Percentiles rank a stretch among this genome's conserved stretches.
phyloP scores from a whole-genome alignment of 2,888 invertebrate species.

The Oligia strigilis region DNA sequence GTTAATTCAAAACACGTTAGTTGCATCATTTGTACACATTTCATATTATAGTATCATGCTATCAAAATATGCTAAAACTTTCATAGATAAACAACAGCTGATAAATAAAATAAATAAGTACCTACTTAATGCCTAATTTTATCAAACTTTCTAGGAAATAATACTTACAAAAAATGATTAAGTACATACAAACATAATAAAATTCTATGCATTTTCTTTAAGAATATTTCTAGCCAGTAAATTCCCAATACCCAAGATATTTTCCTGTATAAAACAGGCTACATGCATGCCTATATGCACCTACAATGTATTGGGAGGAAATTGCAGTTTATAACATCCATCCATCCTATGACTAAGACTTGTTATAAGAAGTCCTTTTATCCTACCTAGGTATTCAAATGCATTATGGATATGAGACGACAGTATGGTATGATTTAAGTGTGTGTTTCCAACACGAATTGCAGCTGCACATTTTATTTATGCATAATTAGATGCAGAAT shows the following conservation, averaged over 20 bases:
- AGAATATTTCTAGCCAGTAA: not conserved
- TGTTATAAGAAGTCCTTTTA: slow-evolving; percentile 13
- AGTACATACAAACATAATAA: not conserved
- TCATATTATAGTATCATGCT: too few species aligned
- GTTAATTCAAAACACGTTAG: slow-evolving; percentile 11
- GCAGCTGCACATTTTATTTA: slow-evolving; percentile 44
- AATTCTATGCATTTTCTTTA: not conserved
- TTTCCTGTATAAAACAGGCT: slow-evolving; percentile 30
- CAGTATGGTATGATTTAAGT: slow-evolving; percentile 31
- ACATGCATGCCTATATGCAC: not conserved
- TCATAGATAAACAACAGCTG: slow-evolving; percentile 17
- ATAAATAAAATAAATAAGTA: slow-evolving; percentile 15
- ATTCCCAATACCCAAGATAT: slow-evolving; percentile 3
- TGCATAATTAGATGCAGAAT: slow-evolving; percentile 7
- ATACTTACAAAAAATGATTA: not conserved
- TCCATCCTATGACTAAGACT: slow-evolving; percentile 35
- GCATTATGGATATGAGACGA: slow-evolving; percentile 17
- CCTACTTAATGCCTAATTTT: not conserved
- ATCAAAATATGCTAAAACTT: slow-evolving; percentile 5
- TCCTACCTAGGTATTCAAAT: slow-evolving; percentile 31
- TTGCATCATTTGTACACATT: not conserved
- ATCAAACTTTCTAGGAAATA: not conserved
- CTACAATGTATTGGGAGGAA: slow-evolving; percentile 29
- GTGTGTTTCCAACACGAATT: slow-evolving; percentile 25
- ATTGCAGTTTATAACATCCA: slow-evolving; percentile 25